Percentiles rank a stretch among this genome's conserved stretches.
Evolutionary conservation across 2,113 vertebrate genomes (phyloP).

Genomic region (Elaphurus davidianus): DNA sequence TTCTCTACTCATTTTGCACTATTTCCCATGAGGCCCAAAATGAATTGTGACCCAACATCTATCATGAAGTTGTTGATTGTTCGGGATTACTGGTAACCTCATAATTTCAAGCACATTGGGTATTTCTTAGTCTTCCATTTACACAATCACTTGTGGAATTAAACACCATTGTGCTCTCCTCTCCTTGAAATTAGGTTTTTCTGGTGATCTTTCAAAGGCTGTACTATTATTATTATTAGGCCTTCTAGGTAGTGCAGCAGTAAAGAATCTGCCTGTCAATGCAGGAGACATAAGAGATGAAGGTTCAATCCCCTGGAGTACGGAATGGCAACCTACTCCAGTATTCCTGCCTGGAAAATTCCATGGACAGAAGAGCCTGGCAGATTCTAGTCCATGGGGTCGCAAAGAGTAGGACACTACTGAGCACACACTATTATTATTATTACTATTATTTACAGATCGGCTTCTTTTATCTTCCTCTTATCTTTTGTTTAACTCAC

Average conservation of each 20-base stretch:
- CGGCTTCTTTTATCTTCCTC: neutral
- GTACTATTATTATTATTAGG: neutral
- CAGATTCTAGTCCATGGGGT: neutral
- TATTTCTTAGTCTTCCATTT: neutral
- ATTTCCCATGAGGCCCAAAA: neutral
- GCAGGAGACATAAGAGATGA: neutral
- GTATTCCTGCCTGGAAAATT: neutral
- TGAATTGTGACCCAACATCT: neutral
- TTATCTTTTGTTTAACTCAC: neutral
- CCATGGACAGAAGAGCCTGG: neutral
- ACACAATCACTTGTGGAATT: neutral
- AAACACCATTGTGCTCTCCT: neutral
- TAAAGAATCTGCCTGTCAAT: neutral
- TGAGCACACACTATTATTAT: neutral
- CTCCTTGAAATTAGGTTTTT: conserved; percentile 28
- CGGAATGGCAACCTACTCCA: neutral
- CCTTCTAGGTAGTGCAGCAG: neutral
- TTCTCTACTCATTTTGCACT: neutral
- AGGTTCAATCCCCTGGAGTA: neutral
- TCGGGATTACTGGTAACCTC: neutral
- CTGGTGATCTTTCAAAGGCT: neutral
- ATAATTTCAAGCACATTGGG: neutral
- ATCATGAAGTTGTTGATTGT: neutral
- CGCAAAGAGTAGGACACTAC: neutral
- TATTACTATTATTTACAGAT: neutral